Evolutionary conservation across 2,113 vertebrate genomes (phyloP).

Genomic region (Peromyscus maniculatus): DNA sequence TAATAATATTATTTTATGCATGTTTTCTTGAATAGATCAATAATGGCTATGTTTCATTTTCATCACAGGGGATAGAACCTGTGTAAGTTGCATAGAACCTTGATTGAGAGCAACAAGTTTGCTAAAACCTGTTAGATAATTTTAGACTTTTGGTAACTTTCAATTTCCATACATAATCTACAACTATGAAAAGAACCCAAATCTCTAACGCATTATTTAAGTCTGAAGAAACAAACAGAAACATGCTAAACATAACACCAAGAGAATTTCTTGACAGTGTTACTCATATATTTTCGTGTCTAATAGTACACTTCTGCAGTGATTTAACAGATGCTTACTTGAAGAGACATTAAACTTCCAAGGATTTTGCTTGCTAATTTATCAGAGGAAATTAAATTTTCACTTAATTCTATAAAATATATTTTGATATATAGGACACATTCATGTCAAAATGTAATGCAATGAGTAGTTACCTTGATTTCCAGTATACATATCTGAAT

Average conservation of each 20-base stretch:
- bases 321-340: constrained; percentile 50
- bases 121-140: not conserved
- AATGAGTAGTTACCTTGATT: not conserved
- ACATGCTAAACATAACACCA: not conserved
- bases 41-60: constrained; percentile 2
- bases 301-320: constrained; percentile 41
- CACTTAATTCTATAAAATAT: constrained; percentile 55
- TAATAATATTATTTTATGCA: constrained; percentile 5
- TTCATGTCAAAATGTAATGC: constrained; percentile 21
- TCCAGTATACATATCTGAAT: not conserved
- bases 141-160: constrained; percentile 38
- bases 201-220: constrained; percentile 46
- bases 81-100: not conserved
- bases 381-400: constrained; percentile 56
- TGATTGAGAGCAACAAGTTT: constrained; percentile 12
- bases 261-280: constrained; percentile 20
- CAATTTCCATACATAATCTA: not conserved
- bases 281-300: not conserved
- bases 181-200: constrained; percentile 22
- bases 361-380: constrained; percentile 47
- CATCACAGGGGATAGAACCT: not conserved
- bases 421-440: constrained; percentile 8
- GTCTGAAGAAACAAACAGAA: not conserved
- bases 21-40: constrained; percentile 44
- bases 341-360: not conserved